Conservation (phyloP, 1,140 invertebrate species). For the Penaeus chinensis region DNA sequence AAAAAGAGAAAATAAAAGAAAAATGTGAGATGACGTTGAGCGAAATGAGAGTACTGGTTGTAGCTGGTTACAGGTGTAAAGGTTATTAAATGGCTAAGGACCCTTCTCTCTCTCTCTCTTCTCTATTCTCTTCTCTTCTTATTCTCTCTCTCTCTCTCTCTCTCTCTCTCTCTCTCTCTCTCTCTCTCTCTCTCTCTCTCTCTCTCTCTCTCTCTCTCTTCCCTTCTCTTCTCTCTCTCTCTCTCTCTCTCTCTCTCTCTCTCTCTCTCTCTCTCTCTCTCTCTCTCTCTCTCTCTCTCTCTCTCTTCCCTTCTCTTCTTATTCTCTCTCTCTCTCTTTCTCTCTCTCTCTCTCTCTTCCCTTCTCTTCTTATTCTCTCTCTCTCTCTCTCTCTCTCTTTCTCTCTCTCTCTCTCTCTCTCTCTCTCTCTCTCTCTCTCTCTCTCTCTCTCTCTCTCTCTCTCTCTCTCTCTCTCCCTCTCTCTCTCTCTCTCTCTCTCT, state of each 20-base stretch:
- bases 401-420: no score
- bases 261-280: neutral
- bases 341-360: neutral
- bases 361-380: no score
- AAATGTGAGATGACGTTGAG: no score
- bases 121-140: neutral
- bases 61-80: no score
- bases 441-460: no score
- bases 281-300: neutral
- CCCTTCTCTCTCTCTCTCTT: slow-evolving; percentile 22
- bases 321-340: neutral
- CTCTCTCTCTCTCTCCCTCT: slow-evolving; percentile 26
- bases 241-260: neutral
- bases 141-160: neutral
- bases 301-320: neutral
- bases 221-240: neutral
- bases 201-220: neutral
- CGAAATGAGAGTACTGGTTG: no score
- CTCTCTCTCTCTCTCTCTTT: no score
- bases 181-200: neutral
- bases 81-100: no score
- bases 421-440: no score
- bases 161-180: neutral
- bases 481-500: neutral
- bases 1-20: no score